Conservation (phyloP, 2,888 invertebrate genomes). For the Orchestes rusci region DNA sequence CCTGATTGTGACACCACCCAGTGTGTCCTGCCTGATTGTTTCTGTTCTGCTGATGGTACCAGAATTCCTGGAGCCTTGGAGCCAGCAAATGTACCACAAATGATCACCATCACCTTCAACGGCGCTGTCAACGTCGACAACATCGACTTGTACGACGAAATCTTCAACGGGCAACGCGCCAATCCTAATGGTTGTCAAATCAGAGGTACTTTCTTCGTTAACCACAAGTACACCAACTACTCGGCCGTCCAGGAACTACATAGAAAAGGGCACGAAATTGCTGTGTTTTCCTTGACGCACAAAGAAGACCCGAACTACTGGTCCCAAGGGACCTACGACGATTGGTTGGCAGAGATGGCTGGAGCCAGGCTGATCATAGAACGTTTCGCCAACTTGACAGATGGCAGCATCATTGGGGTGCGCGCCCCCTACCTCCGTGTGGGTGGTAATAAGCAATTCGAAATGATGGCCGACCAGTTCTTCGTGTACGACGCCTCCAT, state of each 20-base stretch:
- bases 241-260: constrained; percentile 85
- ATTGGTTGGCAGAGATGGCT: constrained; percentile 93
- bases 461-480: constrained; percentile 95
- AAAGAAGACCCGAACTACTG: constrained; percentile 90
- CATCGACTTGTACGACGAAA: constrained; percentile 83
- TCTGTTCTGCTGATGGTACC: constrained; percentile 88
- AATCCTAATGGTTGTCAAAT: constrained; percentile 88
- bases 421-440: constrained; percentile 85
- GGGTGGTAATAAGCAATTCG: constrained; percentile 91
- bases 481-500: constrained; percentile 94
- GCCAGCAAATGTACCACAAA: constrained; percentile 80
- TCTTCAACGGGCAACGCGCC: constrained; percentile 76
- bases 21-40: constrained; percentile 84
- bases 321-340: constrained; percentile 79
- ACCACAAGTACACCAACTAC: constrained; percentile 89
- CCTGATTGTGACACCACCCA: constrained; percentile 87
- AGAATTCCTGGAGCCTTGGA: constrained; percentile 80
- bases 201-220: constrained; percentile 85
- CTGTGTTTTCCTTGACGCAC: constrained; percentile 86
- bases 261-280: constrained; percentile 84
- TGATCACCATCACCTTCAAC: constrained; percentile 89
- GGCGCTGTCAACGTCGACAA: constrained; percentile 90
- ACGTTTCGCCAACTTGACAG: constrained; percentile 86
- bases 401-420: constrained; percentile 82
- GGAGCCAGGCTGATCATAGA: constrained; percentile 81